Base-by-base conservation (phyloP, 2,888 invertebrate genomes). In the Philereme vetulata region DNA sequence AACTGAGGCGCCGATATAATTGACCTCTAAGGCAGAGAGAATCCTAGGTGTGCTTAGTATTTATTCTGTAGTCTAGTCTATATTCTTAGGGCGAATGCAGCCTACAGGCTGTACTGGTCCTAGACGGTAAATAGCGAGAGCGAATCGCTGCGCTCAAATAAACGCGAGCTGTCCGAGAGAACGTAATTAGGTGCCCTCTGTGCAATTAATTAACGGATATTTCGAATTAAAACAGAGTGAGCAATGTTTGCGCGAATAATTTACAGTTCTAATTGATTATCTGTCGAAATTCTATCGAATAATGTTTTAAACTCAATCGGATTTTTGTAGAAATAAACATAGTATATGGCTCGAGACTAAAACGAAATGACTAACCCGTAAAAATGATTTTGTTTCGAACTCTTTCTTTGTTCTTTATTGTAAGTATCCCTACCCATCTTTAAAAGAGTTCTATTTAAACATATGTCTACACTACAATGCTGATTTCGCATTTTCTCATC, bases 101-200 rank as follows among this genome's bases (percentile, higher is more conserved):
- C n/a, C n/a, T n/a, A n/a, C n/a, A n/a, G 8, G 9, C 57, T 58
- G 62, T 34, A 3, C 36, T 48, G 36, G 42, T 42, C 33, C 56
- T 45, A 40, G 47, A 38, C 48, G 38, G 76, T 84, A 85, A 84
- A 84, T 82, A 81, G 79, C 77, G 78, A 70, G 70, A 74, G 72
- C 71, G 72, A 74, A 77, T 74, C 69, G 69, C 70, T 70, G 72
- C 69, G 69, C 76, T 77, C 74, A 71, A 80, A 77, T 77, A 80
- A 79, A 78, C 77, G 73, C 72, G 62, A 71, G 67, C 72, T 74
- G 68, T 68, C 74, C 67, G 66, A 63, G 64, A 42, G 66, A 70
- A 64, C 59, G 61, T 78, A 78, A 75, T 80, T 78, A 79, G 74
- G 73, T 77, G 56, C 49, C 70, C 72, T 65, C 68, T 60, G 70